Base-by-base conservation (phyloP, 2,888 invertebrate species). In the Parapristionchus giblindavisi region DNA sequence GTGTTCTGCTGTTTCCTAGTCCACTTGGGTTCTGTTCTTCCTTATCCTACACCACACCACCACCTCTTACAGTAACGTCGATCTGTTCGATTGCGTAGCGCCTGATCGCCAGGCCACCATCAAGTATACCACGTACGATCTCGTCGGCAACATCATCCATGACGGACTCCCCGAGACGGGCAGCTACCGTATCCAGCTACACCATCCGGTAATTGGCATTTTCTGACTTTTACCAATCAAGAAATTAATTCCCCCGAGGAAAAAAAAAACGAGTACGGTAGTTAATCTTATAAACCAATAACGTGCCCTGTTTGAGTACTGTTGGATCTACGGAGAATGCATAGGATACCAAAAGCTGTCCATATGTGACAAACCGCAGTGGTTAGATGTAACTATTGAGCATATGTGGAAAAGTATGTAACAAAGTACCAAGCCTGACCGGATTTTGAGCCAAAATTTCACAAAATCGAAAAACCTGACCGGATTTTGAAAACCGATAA, bases 71-170 rank as follows among this genome's bases (percentile, higher is more conserved):
- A 96, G 95, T 88, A 96, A 96, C 89, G 94, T 99, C 2, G 98
- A 99, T 89, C 94, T 99, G 89, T 95, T 94, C 21, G 98, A 99
- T 86, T 93, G 96, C 84, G 89, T 99, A 65, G 93, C 94, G 0
- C 92, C 94, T 1, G 94, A 95, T 93, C 77, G 81, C 84, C 75
- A 87, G 82, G 76, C 77, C 1, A 91, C 91, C 78, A 92, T 94
- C 86, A 92, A 83, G 52, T 92, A 92, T 87, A 96, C 96, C 0
- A 93, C 93, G 27, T 99, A 99, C 87, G 97, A 98, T 90, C 91
- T 99, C 77, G 93, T 98, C n/a, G 97, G 97, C 0, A 99, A 99
- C 89, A 94, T 99, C 80, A 95, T 99, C 0, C 99, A 99, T 87
- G 99, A 99, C 87, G 99, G 99, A 0, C 94, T 96, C 81, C 97